Base-by-base conservation (phyloP, 2,797 vertebrate genomes). In the Numenius phaeopus region DNA sequence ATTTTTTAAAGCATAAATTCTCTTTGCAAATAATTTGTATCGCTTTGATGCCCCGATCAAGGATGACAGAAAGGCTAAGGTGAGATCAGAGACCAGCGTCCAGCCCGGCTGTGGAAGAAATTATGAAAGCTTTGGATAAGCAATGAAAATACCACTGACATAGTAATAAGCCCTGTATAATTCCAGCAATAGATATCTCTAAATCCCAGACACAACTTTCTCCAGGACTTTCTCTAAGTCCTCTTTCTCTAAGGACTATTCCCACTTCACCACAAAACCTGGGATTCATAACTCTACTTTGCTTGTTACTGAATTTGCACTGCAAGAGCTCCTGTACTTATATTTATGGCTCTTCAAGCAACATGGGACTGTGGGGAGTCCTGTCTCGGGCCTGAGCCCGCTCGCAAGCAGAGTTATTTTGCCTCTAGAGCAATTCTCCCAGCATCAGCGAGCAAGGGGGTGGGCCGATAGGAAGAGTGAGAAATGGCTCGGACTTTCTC, bases 301-400 rank as follows among this genome's bases (percentile, higher is more conserved):
- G 10, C 42, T 67, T 47, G 14, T 55, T 57, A 58, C 18, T 5
- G 10, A 49, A 55, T 59, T 72, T 46, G 14, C 24, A 27, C 42
- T n/a, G 7, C 12, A 21, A 39, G 54, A 78, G 19, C 11, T 83
- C 37, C 34, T 47, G 18, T 23, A 17, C 21, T 65, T 47, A 39
- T 0, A 1, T 52, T 78, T 46, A 5, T 10, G 22, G 42, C 46
- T 65, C 64, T 71, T 57, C 19, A 42, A 40, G 70, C 39, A 79
- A 11, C 9, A 8, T 0, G 0, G 55, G 44, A 34, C 27, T 54
- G 34, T 1, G 1, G n/a, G 46, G 19, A 24, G 57, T 73, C 50
- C 61, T 62, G 40, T 15, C 24, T 58, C 10, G 39, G 67, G 29
- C 15, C 62, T 26, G 40, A 85, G 18, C 5, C n/a, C 76, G 46